A percentile compares a stretch with the other conserved stretches of the same genome.
phyloP scores from a whole-genome alignment of 2,113 vertebrate species.

The Chelonoidis abingdonii region DNA sequence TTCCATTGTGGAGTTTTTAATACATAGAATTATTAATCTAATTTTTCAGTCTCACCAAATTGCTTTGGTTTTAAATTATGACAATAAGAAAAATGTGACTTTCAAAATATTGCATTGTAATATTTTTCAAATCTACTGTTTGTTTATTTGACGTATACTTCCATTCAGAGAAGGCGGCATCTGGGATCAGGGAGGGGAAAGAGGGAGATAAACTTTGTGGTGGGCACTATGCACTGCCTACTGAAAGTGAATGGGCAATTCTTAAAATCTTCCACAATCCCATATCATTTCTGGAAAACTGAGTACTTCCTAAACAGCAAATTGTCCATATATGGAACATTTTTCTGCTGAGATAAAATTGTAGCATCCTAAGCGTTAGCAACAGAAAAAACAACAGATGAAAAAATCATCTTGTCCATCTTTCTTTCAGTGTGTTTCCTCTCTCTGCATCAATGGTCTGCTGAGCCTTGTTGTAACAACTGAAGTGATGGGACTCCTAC shows the following conservation, averaged over 20 bases:
- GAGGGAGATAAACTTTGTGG: accelerated
- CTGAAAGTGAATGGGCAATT: neutral
- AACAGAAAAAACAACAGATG: neutral
- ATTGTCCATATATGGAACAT: neutral
- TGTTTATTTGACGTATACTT: neutral
- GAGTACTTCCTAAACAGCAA: neutral
- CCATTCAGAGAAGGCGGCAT: neutral
- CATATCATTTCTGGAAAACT: neutral
- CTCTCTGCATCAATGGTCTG: neutral
- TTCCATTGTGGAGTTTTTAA: neutral
- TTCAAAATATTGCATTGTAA: neutral
- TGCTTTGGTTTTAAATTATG: neutral
- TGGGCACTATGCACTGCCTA: neutral
- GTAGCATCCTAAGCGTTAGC: neutral
- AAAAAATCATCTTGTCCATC: neutral
- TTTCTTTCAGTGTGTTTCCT: neutral
- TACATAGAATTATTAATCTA: neutral
- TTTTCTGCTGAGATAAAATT: neutral
- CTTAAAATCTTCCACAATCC: neutral
- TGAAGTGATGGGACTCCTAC: neutral
- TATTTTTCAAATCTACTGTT: neutral
- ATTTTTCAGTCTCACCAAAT: neutral
- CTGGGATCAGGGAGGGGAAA: neutral
- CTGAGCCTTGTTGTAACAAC: neutral
- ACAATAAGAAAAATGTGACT: neutral